These are phyloP conservation scores for Pristionchus arcanus DNA, from an alignment of 2,888 invertebrate species.

Conservation along the genomic window DNA sequence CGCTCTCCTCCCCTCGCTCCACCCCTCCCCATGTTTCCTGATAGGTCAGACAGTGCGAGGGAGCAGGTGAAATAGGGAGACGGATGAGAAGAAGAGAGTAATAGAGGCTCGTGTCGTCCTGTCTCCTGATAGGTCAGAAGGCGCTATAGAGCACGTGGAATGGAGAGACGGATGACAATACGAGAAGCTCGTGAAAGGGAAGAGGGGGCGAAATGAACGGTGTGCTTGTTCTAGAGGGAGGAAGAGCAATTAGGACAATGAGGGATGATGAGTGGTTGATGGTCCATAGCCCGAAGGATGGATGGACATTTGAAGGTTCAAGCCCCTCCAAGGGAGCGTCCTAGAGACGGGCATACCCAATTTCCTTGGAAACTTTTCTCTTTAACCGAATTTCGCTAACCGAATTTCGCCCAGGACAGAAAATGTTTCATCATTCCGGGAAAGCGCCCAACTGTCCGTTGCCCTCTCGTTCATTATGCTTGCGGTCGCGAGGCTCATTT, in stretches of 20 bases:
- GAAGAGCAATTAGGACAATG: slow-evolving; percentile 1
- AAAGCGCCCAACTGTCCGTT: background rate
- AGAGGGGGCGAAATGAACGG: background rate
- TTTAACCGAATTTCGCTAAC: too few species aligned
- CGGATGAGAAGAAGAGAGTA: background rate
- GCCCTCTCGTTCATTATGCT: slow-evolving; percentile 17
- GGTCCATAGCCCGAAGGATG: background rate
- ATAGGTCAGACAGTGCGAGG: slow-evolving; percentile 53
- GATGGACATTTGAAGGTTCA: too few species aligned
- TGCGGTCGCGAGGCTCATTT: background rate
- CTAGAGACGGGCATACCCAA: too few species aligned
- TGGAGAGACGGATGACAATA: background rate
- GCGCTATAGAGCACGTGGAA: background rate
- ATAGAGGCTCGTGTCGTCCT: too few species aligned
- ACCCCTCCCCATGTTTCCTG: background rate
- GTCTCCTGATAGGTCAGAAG: too few species aligned
- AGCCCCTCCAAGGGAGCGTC: too few species aligned
- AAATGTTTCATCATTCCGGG: background rate
- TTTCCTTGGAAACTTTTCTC: too few species aligned
- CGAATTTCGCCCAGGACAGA: too few species aligned
- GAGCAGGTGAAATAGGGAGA: slow-evolving; percentile 29
- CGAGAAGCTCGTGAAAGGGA: background rate
- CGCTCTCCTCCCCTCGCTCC: background rate
- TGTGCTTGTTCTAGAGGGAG: background rate
- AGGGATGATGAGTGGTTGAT: background rate